phyloP scores from a whole-genome alignment of 2,797 vertebrate species.

The Melanitta fusca region DNA sequence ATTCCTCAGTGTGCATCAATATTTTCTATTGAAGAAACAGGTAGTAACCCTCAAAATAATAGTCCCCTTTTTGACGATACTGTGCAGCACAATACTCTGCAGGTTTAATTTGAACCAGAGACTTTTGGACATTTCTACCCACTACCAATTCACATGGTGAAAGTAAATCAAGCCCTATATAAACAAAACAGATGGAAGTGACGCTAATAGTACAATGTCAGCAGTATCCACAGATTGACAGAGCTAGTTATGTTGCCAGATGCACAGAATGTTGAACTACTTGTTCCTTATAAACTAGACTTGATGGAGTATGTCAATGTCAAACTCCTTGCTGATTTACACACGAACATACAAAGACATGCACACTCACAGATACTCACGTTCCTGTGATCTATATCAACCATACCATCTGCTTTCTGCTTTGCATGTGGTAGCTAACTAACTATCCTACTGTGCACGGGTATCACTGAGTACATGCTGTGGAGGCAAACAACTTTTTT shows the following conservation, averaged over 20 bases:
- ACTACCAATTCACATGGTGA: slow-evolving; percentile 78
- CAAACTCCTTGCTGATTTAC: slow-evolving; percentile 86
- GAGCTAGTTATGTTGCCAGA: slow-evolving; percentile 84
- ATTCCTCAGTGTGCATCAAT: neutral
- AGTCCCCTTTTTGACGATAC: slow-evolving; percentile 48
- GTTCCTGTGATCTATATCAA: slow-evolving; percentile 84
- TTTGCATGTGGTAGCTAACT: slow-evolving; percentile 84
- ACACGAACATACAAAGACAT: slow-evolving; percentile 83
- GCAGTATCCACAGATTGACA: slow-evolving; percentile 86
- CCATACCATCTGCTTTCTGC: slow-evolving; percentile 85
- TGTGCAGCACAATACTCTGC: slow-evolving; percentile 56
- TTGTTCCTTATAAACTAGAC: slow-evolving; percentile 87
- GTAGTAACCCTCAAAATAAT: neutral
- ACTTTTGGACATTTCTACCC: slow-evolving; percentile 77
- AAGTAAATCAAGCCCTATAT: slow-evolving; percentile 84
- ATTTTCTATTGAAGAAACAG: neutral
- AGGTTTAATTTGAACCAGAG: slow-evolving; percentile 76
- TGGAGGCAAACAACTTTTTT: slow-evolving; percentile 83
- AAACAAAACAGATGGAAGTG: slow-evolving; percentile 86
- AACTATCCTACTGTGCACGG: slow-evolving; percentile 83
- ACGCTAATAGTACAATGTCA: slow-evolving; percentile 85
- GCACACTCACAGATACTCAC: slow-evolving; percentile 84
- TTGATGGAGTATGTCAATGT: slow-evolving; percentile 87
- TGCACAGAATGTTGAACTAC: slow-evolving; percentile 87
- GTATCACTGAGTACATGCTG: slow-evolving; percentile 82